Base-by-base conservation (phyloP, 1,140 invertebrate genomes). In the Diorhabda carinulata region DNA sequence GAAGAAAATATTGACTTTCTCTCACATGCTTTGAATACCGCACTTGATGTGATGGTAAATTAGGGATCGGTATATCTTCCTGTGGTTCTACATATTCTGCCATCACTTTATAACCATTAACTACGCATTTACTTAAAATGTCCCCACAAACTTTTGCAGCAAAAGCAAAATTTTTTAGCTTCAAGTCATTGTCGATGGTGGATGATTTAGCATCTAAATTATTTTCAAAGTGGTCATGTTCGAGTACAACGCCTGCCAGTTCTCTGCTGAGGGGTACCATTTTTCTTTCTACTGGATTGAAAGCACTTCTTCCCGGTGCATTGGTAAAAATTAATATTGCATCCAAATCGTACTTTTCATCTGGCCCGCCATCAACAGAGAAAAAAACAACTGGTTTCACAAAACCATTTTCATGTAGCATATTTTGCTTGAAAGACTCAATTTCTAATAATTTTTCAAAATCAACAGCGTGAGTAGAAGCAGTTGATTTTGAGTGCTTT, bases 321-420 rank as follows among this genome's bases (percentile, higher is more conserved):
- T 69, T 69, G 7, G 64, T 64, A 4, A n/a, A 60, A 63, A 70
- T 56, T 41, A 61, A 66, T 60, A 67, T 43, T 45, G 69, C 69
- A 57, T 70, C 65, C 44, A 70, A 67, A 64, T 70, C 47, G 43
- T 25, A 67, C n/a, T 43, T 67, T 60, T 58, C 42, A 0, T 58
- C 66, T 2, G 57, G 57, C 7, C 7, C 58, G 3, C 66, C 58
- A 60, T 67, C 66, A 10, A 2, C 0, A 7, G 66, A 42, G 25
- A 67, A 10, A 42, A 59, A 2, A 60, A 69, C 5, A 25, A 69
- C 62, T 41, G 61, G 68, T 64, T 68, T 62, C 10, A 68, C 60
- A 47, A 25, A 43, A 40, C 66, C 57, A 5, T 66, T 7, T 60
- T 10, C 5, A 40, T 6, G 59, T 44, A 10, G 43, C 9, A 67